phyloP scores from a whole-genome alignment of 2,888 invertebrate species.

The Tipula helvola region DNA sequence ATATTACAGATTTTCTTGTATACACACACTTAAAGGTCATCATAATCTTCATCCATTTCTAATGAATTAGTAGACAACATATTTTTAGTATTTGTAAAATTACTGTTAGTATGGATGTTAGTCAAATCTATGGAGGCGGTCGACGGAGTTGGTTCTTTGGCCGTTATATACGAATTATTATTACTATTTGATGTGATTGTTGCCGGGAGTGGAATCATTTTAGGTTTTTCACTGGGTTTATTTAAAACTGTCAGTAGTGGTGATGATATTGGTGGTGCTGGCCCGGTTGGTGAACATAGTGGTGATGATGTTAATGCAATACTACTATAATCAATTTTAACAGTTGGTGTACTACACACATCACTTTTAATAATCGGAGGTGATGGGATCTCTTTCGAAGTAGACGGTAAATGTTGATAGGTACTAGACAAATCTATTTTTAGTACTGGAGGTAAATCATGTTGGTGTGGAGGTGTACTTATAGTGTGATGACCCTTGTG shows the following conservation, averaged over 20 bases:
- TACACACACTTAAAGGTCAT: slow-evolving; percentile 29
- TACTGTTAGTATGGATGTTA: slow-evolving; percentile 4
- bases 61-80: slow-evolving; percentile 18
- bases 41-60: slow-evolving; percentile 36
- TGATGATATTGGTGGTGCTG: slow-evolving; percentile 14
- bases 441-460: slow-evolving; percentile 25
- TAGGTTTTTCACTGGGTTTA: background rate
- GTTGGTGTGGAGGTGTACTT: background rate
- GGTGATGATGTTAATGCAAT: slow-evolving; percentile 14
- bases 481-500: background rate
- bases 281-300: slow-evolving; percentile 14
- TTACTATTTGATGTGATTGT: background rate
- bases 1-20: background rate
- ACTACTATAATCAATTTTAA: slow-evolving; percentile 36
- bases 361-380: slow-evolving; percentile 8
- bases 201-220: background rate
- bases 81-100: slow-evolving; percentile 6
- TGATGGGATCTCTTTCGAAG: background rate
- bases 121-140: background rate
- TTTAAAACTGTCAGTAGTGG: slow-evolving; percentile 8
- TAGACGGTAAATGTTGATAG: background rate
- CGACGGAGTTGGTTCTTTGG: background rate
- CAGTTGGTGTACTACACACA: slow-evolving; percentile 30
- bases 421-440: slow-evolving; percentile 22
- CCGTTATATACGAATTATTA: background rate